Evolutionary conservation across 2,888 invertebrate species (phyloP).

Genomic region (Macroteleia sp.): DNA sequence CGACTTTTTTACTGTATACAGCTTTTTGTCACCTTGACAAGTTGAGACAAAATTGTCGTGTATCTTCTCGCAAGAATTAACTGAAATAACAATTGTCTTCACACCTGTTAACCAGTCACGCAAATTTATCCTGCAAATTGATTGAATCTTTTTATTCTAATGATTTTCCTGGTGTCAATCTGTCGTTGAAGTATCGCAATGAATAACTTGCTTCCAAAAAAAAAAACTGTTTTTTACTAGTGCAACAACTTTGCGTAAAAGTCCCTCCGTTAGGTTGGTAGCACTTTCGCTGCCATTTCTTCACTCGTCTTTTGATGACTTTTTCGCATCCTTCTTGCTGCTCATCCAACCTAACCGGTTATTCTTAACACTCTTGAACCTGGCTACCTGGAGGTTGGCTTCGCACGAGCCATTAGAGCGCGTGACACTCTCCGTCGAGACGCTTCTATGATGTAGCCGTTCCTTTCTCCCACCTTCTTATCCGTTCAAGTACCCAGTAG

Average conservation of each 20-base stretch:
- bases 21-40: too few species aligned
- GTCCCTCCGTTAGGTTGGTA: constrained; percentile 59
- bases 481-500: constrained; percentile 5
- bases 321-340: constrained; percentile 51
- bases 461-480: constrained; percentile 12
- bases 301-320: constrained; percentile 53
- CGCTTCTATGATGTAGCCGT: constrained; percentile 9
- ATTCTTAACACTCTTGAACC: constrained; percentile 62
- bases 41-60: too few species aligned
- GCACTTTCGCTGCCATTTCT: constrained; percentile 62
- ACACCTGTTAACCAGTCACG: too few species aligned
- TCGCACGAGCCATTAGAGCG: constrained; percentile 62
- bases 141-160: too few species aligned
- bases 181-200: too few species aligned
- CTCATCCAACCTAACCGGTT: constrained; percentile 61
- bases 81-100: too few species aligned
- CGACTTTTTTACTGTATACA: too few species aligned
- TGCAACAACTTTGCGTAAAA: constrained; percentile 5
- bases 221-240: too few species aligned
- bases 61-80: too few species aligned
- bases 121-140: too few species aligned
- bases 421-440: constrained; percentile 48
- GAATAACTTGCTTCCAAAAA: too few species aligned
- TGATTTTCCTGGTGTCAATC: too few species aligned
- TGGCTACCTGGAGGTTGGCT: constrained; percentile 53